These are phyloP conservation scores for Parnassius mnemosyne DNA, from an alignment of 2,888 invertebrate genomes.

Conservation along the genomic window DNA sequence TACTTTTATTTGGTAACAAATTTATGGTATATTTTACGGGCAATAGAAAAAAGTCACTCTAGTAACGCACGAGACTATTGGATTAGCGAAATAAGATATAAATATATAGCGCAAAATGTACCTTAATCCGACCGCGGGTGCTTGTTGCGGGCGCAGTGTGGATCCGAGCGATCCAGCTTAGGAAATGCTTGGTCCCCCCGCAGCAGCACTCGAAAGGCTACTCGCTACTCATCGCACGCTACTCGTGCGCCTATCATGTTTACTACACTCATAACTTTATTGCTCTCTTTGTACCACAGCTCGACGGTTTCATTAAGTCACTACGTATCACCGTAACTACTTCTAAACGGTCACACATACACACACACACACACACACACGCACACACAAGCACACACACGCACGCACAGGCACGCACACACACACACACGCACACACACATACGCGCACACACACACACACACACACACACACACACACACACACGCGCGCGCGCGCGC, in stretches of 20 bases:
- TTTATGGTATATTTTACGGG: conserved; percentile 7
- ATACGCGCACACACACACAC: too few species aligned
- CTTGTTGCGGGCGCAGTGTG: conserved; percentile 23
- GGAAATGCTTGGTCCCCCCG: conserved; percentile 33
- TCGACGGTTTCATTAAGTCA: conserved; percentile 78
- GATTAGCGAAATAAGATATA: background rate
- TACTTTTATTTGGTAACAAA: conserved; percentile 15
- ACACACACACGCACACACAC: too few species aligned
- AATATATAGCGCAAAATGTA: background rate
- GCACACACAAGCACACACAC: too few species aligned
- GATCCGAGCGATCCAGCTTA: conserved; percentile 15
- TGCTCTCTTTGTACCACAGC: conserved; percentile 78
- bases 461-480: too few species aligned
- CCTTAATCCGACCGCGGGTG: conserved; percentile 27
- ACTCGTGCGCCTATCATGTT: conserved; percentile 57
- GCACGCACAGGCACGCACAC: too few species aligned
- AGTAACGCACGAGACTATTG: conserved; percentile 1
- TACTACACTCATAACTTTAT: conserved; percentile 56
- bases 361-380: conserved; percentile 27
- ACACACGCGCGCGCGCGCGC: too few species aligned
- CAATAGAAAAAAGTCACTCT: background rate
- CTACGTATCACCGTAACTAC: conserved; percentile 77
- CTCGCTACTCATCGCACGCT: conserved; percentile 55
- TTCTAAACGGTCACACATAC: conserved; percentile 51
- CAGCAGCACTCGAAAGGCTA: conserved; percentile 27